Base-by-base conservation (phyloP, 2,888 invertebrate species). In the Heteropelma amictum region DNA sequence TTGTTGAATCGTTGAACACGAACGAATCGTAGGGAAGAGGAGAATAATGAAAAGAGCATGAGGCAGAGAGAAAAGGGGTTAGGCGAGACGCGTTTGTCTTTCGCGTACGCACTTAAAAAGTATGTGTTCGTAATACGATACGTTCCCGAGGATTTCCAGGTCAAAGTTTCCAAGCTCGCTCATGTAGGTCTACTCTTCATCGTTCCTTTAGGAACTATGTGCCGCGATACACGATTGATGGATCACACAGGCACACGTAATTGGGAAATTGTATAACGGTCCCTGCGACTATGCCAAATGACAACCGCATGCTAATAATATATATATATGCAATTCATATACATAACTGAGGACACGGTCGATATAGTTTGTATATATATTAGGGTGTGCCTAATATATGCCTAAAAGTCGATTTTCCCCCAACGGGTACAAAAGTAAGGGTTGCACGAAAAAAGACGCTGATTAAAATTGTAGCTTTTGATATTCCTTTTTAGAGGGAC, bases 81-180 rank as follows among this genome's bases (percentile, higher is more conserved):
- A 23, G 26, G 26, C 51, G 63, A 63, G n/a, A n/a, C n/a, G n/a
- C 49, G 63, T 35, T 49, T 45, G 35, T 47, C 35, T 49, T 35
- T 51, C 19, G 17, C 19, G 17, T 17, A 38, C 26, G 51, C 51
- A 28, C 33, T 58, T 23, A 14, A 6, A 45, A 30, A 30, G n/a
- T 40, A 33, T 49, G 60, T 54, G 21, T 12, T 40, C 28, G 54
- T 33, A 53, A 26, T 19, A 51, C 67, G 63, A 77, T 77, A 69
- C 70, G 64, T 77, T 77, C 61, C 70, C 73, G 65, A 67, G 61
- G 69, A 72, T 71, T 77, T 77, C 74, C 72, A 76, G 77, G 77
- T 72, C 77, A 77, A 64, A 63, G 76, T 77, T 77, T 77, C 76
- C 76, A 72, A 63, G 63, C 58, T 38, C 76, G 77, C 65, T 64